Base-by-base conservation (phyloP, 2,113 vertebrate genomes). In the Meleagris gallopavo region DNA sequence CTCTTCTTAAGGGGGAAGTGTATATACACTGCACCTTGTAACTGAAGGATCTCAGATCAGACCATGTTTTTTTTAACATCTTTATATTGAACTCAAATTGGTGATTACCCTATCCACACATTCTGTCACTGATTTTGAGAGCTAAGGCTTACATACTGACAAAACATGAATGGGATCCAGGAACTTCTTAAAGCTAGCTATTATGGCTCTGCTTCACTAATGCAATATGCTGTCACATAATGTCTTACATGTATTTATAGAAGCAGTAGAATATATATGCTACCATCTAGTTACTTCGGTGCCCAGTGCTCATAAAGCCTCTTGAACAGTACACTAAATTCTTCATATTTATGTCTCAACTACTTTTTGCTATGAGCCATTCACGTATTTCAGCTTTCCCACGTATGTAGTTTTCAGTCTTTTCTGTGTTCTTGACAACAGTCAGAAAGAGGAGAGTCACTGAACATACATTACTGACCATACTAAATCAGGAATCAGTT, bases 401-500 rank as follows among this genome's bases (percentile, higher is more conserved):
- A 55, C 6, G n/a, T 45, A 57, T 0, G 1, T 12, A 36, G 20
- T 14, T 55, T 58, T 81, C 2, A 1, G 20, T 46, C 57, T 55
- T 93, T 66, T 73, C 50, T 61, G 24, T 72, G 46, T 46, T 60
- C 38, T n/a, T 75, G 54, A 45, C 2, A 11, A 60, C 17, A 48
- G 19, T 43, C 61, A 91, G 48, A 66, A 62, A 83, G 93, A 75
- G 20, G 32, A 58, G 5, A 72, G 73, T 38, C 50, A 76, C 66
- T 45, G 50, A 72, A 81, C 41, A 72, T 52, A 61, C 46, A 27
- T 20, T 43, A 73, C 38, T 46, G 75, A 81, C 86, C 84, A 61
- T 52, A 71, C 65, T 79, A 93, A 87, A 91, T 79, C 77, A 93
- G 77, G 90, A 50, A 74, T 76, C 71, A 73, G 67, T 75, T 75